A percentile compares a stretch with the other conserved stretches of the same genome.
phyloP scores from a whole-genome alignment of 37 sponge, comb jelly and placozoan species.

The Aplysina aerophoba region DNA sequence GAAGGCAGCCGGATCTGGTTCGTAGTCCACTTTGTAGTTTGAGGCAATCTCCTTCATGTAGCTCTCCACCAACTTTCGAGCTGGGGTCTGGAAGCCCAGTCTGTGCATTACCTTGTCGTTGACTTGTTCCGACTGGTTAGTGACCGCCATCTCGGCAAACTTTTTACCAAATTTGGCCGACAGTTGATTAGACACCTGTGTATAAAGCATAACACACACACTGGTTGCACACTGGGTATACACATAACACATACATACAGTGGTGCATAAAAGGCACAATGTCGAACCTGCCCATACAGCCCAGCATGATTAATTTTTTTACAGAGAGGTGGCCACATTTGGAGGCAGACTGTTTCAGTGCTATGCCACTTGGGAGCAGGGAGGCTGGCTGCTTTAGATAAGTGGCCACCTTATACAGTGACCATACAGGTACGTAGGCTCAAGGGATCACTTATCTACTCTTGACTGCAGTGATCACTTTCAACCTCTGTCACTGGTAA shows the following conservation, averaged over 20 bases:
- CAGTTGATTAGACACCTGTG: constrained; percentile 85
- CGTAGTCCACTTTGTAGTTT: constrained; percentile 90
- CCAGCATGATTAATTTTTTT: too few relatives aligned
- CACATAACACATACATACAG: constrained; percentile 28
- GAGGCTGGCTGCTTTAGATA: too few relatives aligned
- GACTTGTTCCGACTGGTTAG: constrained; percentile 84
- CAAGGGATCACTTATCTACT: too few relatives aligned
- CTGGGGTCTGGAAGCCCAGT: constrained; percentile 87
- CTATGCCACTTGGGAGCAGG: too few relatives aligned
- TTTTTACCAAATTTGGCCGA: constrained; percentile 92
- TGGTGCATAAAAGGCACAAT: too few relatives aligned
- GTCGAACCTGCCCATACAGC: too few relatives aligned
- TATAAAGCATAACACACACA: constrained; percentile 25
- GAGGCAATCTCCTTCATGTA: constrained; percentile 96
- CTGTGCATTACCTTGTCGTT: constrained; percentile 92
- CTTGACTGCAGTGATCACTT: too few relatives aligned
- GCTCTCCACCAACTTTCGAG: constrained; percentile 87
- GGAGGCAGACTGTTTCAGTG: too few relatives aligned
- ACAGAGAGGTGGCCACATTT: too few relatives aligned
- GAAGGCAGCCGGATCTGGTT: constrained; percentile 85
- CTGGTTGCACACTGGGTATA: neutral
- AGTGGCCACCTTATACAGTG: too few relatives aligned
- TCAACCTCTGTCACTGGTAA: too few relatives aligned
- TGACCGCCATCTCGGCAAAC: constrained; percentile 91
- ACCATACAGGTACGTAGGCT: too few relatives aligned